These are phyloP conservation scores for Brenthis ino DNA, from an alignment of 2,888 invertebrate genomes.

Conservation along the genomic window DNA sequence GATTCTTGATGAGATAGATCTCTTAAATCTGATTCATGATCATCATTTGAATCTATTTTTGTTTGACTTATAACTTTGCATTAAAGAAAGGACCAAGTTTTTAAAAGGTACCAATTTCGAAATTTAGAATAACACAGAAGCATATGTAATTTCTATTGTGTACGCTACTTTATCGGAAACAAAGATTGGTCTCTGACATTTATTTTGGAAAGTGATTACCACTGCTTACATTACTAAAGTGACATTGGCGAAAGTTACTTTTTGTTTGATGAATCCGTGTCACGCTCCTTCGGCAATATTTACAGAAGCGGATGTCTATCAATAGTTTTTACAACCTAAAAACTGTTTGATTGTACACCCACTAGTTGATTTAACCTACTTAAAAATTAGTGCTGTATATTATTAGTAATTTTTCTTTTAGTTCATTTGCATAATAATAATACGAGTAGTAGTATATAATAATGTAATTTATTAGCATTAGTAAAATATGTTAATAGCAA, in stretches of 20 bases:
- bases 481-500: too few species aligned
- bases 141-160: constrained; percentile 35
- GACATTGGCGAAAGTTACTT: constrained; percentile 67
- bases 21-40: too few species aligned
- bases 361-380: constrained; percentile 20
- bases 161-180: constrained; percentile 70
- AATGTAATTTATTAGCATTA: too few species aligned
- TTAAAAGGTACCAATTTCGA: not conserved
- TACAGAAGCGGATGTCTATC: constrained; percentile 44
- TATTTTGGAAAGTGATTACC: constrained; percentile 67
- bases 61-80: too few species aligned
- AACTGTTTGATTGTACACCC: constrained; percentile 14
- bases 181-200: constrained; percentile 66
- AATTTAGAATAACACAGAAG: not conserved
- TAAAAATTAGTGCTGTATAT: not conserved
- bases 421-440: not conserved
- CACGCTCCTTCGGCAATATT: constrained; percentile 57
- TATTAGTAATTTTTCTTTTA: not conserved
- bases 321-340: constrained; percentile 15
- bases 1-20: too few species aligned
- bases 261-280: constrained; percentile 58
- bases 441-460: too few species aligned
- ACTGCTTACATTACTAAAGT: constrained; percentile 54
- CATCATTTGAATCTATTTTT: too few species aligned
- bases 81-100: too few species aligned